Base-by-base conservation (phyloP, 2,113 vertebrate genomes). In the Etia nguti region DNA sequence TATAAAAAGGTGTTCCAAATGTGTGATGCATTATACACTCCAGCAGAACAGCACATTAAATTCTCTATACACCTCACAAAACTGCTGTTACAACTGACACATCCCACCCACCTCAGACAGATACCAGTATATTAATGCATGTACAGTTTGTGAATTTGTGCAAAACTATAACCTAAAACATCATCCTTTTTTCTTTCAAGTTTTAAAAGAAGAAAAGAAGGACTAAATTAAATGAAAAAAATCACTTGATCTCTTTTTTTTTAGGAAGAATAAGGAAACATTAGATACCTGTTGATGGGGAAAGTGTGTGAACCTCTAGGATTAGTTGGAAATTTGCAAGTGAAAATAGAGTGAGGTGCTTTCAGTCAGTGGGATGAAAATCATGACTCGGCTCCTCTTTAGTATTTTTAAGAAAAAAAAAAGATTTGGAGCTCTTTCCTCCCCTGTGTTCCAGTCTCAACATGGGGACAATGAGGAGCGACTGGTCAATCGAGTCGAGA, bases 41-140 rank as follows among this genome's bases (percentile, higher is more conserved):
- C 16, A 77, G 16, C 46, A 52, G 73, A 77, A 77, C 29, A 77
- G 26, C 46, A 77, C 3, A 31, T 52, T 77, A 77, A 75, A 29
- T 24, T 75, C 43, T 48, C 43, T 20, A 20, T 75, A 77, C 70
- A 31, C 1, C 24, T 75, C 43, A 48, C 15, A 18, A 75, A 29
- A 20, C 1, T 48, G 43, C 43, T 75, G 43, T 48, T 75, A 48
- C 15, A 48, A 29, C 22, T 75, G 10, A 46, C 70, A 75, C 15
- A 75, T 48, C 70, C 2, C 43, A 75, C 24, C 15, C 8, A 75
- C 24, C 4, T 3, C 24, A 29, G 70, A 18, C 24, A 75, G 41
- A 48, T 48, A 52, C 50, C 18, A 54, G 50, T 10, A 75, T 29
- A 48, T 2, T 29, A 48, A 75, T 48, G 24, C 41, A 48, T 48